Evolutionary conservation across 2,888 invertebrate species (phyloP), one percentile per base, ranked within the genome.

Genomic region (Xanthostigma xanthostigma): DNA sequence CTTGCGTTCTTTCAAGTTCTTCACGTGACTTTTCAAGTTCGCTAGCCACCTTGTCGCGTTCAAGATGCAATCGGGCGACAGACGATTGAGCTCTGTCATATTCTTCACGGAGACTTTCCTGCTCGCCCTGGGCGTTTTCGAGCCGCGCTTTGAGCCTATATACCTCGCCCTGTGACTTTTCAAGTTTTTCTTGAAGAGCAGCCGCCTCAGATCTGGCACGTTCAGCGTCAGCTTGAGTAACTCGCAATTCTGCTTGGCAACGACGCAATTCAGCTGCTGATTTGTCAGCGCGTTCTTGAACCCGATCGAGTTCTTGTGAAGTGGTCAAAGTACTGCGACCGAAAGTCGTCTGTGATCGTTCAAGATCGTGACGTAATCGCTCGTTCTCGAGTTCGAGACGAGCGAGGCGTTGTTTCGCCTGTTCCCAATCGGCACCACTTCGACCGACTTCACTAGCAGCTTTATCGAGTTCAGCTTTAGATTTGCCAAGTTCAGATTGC

Each of bases 71-170:
- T 53, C 91, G 79, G 53, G 86, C 84, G 52, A 91, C 81, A 46
- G 85, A 78, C 37, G 84, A 77, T 66, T 92, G 91, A 37, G 86
- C 78, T 53, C 88, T 78, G 65, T 94, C 93, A 64, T 92, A 82
- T 67, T 94, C 93, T 64, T 93, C 92, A 54, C 90, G 85, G 56
- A 93, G 73, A 63, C 89, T 91, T 62, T 92, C 91, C 63, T 91
- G 90, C 69, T 94, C 93, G 51, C 88, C 88, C 73, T 92, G 91
- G 66, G 92, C 91, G 72, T 93, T 93, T 73, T 93, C 93, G 61
- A 93, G 73, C 63, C 92, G 85, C 39, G 93, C 93, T 67, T 93
- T 93, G 58, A 93, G 74, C 66, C 93, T 81, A 63, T 93, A 93
- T 37, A 94, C 91, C 68, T 94, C 93, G 52, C 93, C 93, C 68